Evolutionary conservation across 2,888 invertebrate species (phyloP).

Genomic region (Hydriomena furcata): DNA sequence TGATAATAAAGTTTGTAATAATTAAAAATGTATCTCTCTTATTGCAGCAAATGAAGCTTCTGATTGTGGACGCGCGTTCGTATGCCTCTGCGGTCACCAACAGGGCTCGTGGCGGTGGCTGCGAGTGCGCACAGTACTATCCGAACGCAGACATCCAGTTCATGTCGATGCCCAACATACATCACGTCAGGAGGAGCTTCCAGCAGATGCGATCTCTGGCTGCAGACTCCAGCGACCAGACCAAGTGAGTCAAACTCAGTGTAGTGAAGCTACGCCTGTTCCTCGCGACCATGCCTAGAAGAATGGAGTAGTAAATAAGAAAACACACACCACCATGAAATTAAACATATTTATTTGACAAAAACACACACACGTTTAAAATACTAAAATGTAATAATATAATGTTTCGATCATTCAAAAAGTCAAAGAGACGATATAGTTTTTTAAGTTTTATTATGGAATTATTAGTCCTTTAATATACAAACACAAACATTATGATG

Average conservation of each 20-base stretch:
- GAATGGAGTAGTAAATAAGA: too few relatives aligned
- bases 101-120: slow-evolving; percentile 97
- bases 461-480: too few relatives aligned
- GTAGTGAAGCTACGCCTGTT: too few relatives aligned
- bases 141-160: slow-evolving; percentile 97
- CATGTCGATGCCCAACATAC: slow-evolving; percentile 99
- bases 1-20: neutral
- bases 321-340: too few relatives aligned
- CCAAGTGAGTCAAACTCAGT: slow-evolving; percentile 88
- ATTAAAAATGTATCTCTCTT: neutral
- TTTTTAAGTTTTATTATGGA: too few relatives aligned
- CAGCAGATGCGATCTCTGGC: slow-evolving; percentile 91
- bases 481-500: too few relatives aligned
- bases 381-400: too few relatives aligned
- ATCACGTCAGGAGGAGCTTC: slow-evolving; percentile 96
- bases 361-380: too few relatives aligned
- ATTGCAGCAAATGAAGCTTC: slow-evolving; percentile 86
- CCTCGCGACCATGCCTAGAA: too few relatives aligned
- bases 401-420: too few relatives aligned
- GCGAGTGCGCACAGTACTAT: slow-evolving; percentile 98
- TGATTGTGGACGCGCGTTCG: slow-evolving; percentile 97
- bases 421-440: too few relatives aligned
- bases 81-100: slow-evolving; percentile 98
- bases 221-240: slow-evolving; percentile 90
- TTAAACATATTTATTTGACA: too few relatives aligned